Evolutionary conservation across 2,797 vertebrate genomes (phyloP).

Genomic region (Xerus rutilus): DNA sequence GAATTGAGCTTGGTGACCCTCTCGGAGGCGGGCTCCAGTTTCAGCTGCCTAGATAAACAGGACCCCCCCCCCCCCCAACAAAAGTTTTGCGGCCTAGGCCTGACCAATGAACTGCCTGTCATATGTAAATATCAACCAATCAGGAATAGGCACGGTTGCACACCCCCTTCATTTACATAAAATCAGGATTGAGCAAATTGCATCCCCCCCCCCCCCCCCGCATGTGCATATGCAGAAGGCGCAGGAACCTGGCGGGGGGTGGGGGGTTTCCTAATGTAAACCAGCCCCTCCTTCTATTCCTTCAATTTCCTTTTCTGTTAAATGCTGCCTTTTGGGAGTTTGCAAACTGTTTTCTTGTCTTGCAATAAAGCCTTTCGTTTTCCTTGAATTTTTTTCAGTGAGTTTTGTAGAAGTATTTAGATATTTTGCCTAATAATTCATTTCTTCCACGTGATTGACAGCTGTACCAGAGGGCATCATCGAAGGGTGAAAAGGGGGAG

Average conservation of each 20-base stretch:
- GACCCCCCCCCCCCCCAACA: accelerated
- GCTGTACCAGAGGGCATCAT: not conserved
- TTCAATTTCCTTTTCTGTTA: not conserved
- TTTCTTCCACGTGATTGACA: not conserved
- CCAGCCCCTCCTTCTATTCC: not conserved
- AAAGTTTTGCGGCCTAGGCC: too few relatives aligned
- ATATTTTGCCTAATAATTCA: not conserved
- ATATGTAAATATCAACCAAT: not conserved
- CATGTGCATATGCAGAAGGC: not conserved
- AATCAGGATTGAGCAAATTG: not conserved
- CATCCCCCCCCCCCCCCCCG: not conserved
- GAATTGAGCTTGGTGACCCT: not conserved
- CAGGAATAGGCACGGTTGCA: not conserved
- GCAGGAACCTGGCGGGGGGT: too few relatives aligned
- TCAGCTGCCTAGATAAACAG: not conserved
- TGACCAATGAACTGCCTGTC: not conserved
- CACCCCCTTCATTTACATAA: not conserved
- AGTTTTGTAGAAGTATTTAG: not conserved
- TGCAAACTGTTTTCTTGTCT: not conserved
- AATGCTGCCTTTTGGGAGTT: too few relatives aligned
- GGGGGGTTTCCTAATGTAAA: not conserved
- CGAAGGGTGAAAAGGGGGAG: not conserved
- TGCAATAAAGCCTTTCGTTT: not conserved
- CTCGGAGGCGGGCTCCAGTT: not conserved
- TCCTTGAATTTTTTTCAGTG: too few relatives aligned